These are phyloP conservation scores for Amaurobius ferox DNA, from an alignment of 2,888 invertebrate species.

Conservation along the genomic window DNA sequence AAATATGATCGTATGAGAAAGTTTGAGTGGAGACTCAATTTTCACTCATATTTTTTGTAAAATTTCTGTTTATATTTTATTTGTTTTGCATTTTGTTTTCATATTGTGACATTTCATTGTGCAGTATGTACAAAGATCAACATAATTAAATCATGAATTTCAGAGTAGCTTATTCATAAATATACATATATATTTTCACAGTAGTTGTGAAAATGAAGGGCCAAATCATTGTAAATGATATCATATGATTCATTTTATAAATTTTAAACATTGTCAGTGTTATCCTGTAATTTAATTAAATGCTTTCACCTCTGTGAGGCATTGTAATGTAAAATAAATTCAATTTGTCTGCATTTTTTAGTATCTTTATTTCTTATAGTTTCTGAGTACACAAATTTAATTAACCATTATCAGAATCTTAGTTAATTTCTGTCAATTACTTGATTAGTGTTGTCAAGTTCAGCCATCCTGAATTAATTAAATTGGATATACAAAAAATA, in stretches of 20 bases:
- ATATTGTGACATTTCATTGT: slow-evolving; percentile 4
- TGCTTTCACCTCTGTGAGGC: slow-evolving; percentile 48
- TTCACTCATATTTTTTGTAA: too few species aligned
- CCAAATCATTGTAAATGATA: slow-evolving; percentile 71
- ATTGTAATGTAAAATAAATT: slow-evolving; percentile 11
- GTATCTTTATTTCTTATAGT: too few species aligned
- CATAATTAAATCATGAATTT: background rate
- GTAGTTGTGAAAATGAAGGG: slow-evolving; percentile 48
- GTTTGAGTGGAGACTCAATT: too few species aligned
- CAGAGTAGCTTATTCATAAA: background rate
- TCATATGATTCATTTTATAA: slow-evolving; percentile 67
- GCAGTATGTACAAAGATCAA: slow-evolving; percentile 7
- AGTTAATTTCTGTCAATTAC: too few species aligned
- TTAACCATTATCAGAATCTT: too few species aligned
- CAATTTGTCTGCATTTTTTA: background rate
- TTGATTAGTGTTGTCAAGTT: too few species aligned
- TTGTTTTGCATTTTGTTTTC: background rate
- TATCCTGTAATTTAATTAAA: slow-evolving; percentile 48
- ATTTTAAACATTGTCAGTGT: slow-evolving; percentile 51
- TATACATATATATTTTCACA: slow-evolving; percentile 29
- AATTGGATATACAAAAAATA: too few species aligned
- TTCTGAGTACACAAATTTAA: too few species aligned
- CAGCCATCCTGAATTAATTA: too few species aligned
- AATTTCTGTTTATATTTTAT: too few species aligned
- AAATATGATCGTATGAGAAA: too few species aligned